Base-by-base conservation (phyloP, 2,888 invertebrate species). In the Lobophora halterata region DNA sequence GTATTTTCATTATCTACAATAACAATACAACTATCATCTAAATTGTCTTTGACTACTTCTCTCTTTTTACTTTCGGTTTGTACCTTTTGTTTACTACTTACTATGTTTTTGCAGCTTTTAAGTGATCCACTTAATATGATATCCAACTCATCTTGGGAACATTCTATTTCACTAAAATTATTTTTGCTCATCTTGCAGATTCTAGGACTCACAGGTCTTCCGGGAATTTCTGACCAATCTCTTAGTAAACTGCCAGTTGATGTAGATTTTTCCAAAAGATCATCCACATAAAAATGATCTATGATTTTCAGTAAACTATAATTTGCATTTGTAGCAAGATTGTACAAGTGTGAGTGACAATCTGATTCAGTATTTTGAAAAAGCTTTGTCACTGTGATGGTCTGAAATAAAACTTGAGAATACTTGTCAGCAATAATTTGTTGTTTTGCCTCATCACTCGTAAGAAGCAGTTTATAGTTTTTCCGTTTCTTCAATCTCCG, bases 191-290 rank as follows among this genome's bases (percentile, higher is more conserved):
- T 21, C 26, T 68, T 46, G 38, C 43, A 46, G 40, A 54, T 40
- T 14, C 57, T 49, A 1, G 92, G 92, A 32, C 91, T 90, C 5
- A 61, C 53, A 28, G 91, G 91, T 38, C 93, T 79, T 0, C 93
- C 92, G 2, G 90, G 90, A 55, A 93, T 92, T 26, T 77, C 59
- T 11, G 76, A 66, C 91, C 92, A 92, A 58, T 90, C 82, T 69
- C 82, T 90, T n/a, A 93, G 64, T 33, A 91, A 72, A 61, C 73
- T 71, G 10, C 90, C 88, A 49, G 71, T 76, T 24, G 64, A 59
- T 24, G 31, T 54, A 17, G 75, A 71, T 27, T 76, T 77, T 42
- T 88, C 76, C 24, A 92, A 56, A 24, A 91, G 65, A 36, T 76
- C 61, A 8, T 66, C 47, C 2, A 89, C 74, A 70, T 89, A 90